Conservation (phyloP, 2,797 vertebrate species). For the Gambelia wislizenii region DNA sequence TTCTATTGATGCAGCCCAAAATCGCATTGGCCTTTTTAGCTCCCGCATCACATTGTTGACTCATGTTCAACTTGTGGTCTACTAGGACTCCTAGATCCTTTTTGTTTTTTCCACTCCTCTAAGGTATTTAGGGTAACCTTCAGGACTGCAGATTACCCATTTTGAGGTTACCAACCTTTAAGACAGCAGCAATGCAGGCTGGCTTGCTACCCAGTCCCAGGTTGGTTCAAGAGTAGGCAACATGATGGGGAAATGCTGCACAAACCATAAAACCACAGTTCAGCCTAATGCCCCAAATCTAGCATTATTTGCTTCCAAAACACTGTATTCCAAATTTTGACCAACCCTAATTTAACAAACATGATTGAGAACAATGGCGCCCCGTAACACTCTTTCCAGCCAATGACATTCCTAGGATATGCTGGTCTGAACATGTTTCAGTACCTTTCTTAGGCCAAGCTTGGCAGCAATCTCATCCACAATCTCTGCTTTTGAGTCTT, state of each 20-base stretch:
- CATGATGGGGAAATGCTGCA: background rate
- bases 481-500: constrained; percentile 93
- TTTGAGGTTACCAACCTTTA: background rate
- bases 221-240: background rate
- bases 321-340: background rate
- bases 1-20: no score
- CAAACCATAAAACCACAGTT: background rate
- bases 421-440: accelerated
- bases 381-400: accelerated
- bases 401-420: background rate
- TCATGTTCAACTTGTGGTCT: no score
- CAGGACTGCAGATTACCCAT: background rate
- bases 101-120: background rate
- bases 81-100: no score
- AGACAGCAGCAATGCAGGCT: no score
- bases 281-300: background rate
- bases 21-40: no score
- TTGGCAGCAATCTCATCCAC: constrained; percentile 97
- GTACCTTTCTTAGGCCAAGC: constrained; percentile 93
- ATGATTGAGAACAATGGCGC: background rate
- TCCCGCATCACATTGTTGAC: no score
- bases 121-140: background rate
- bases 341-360: accelerated
- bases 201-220: background rate
- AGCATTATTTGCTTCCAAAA: background rate